Percentiles rank a stretch among this genome's conserved stretches.
phyloP scores from a whole-genome alignment of 2,113 vertebrate species.

The Bubo scandiacus region DNA sequence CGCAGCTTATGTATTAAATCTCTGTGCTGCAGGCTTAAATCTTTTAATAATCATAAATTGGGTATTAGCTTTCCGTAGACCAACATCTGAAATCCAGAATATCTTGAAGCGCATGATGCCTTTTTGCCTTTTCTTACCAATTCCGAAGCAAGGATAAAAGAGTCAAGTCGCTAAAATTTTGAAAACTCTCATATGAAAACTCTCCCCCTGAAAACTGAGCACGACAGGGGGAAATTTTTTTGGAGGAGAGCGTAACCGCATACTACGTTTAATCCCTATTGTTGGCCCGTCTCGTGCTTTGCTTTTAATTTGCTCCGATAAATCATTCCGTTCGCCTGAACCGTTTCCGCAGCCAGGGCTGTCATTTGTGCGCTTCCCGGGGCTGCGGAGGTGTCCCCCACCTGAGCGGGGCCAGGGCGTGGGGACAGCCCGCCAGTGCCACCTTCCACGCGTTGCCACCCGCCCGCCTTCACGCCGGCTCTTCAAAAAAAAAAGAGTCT shows the following conservation, averaged over 20 bases:
- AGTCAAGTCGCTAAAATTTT: background rate
- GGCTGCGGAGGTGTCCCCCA: background rate
- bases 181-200: accelerated
- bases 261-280: background rate
- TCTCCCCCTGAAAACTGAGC: background rate
- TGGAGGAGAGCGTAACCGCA: background rate
- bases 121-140: background rate
- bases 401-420: background rate
- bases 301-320: background rate
- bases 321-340: background rate
- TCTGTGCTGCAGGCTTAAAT: background rate
- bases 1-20: background rate
- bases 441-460: no score
- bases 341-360: background rate
- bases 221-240: background rate
- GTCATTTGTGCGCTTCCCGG: background rate
- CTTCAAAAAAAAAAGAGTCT: no score
- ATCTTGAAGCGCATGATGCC: accelerated
- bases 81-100: background rate
- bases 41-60: background rate
- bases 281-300: background rate
- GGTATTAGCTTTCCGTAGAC: background rate
- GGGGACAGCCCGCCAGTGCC: background rate
- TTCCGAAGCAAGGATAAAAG: background rate
- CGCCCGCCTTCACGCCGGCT: no score